Percentiles rank a stretch among this genome's conserved stretches.
Conservation (phyloP, 2,888 invertebrate genomes). For the Aphelenchoides bicaudatus region DNA sequence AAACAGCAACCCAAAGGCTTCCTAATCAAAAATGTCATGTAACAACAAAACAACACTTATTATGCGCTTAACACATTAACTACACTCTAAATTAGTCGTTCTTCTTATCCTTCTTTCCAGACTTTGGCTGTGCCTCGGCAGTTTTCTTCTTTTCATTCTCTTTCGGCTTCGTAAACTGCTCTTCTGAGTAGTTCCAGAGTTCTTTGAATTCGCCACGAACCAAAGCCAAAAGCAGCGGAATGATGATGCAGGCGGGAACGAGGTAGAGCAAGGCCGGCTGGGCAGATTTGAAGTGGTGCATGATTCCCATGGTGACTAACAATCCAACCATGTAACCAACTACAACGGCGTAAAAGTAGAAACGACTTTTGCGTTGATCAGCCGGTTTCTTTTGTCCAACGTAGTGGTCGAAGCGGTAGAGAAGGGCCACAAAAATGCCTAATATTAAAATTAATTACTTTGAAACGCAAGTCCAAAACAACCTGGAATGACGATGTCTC, state of each 20-base stretch:
- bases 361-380: conserved; percentile 35
- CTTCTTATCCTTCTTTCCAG: conserved; percentile 32
- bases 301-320: conserved; percentile 87
- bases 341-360: conserved; percentile 80
- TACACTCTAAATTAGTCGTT: too few species aligned
- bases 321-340: conserved; percentile 88
- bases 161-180: conserved; percentile 53
- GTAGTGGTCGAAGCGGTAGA: conserved; percentile 79
- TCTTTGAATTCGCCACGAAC: conserved; percentile 76
- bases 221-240: conserved; percentile 81
- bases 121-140: conserved; percentile 30
- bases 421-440: conserved; percentile 94
- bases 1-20: conserved; percentile 10
- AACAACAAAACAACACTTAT: too few species aligned
- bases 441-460: conserved; percentile 88
- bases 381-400: conserved; percentile 35
- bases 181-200: conserved; percentile 59
- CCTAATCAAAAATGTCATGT: background rate
- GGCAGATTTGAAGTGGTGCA: conserved; percentile 83
- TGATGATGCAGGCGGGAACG: conserved; percentile 89
- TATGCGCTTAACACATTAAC: too few species aligned
- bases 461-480: background rate
- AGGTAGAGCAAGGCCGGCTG: conserved; percentile 94
- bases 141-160: conserved; percentile 35
- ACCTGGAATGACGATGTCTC: background rate